These are phyloP conservation scores for Platycheirus albimanus DNA, from an alignment of 2,888 invertebrate genomes.

Conservation along the genomic window DNA sequence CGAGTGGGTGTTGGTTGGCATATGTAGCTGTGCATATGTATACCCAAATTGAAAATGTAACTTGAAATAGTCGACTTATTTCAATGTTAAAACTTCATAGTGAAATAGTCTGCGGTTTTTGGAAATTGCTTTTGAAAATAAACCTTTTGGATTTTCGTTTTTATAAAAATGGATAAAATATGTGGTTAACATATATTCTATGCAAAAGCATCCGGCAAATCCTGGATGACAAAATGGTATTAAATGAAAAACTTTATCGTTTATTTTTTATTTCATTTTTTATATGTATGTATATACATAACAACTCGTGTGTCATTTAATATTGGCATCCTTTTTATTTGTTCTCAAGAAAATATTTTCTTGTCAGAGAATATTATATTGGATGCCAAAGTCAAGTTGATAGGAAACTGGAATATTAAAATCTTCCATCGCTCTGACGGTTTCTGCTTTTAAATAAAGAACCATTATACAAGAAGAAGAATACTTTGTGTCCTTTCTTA, in stretches of 20 bases:
- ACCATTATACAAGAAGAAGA: constrained; percentile 21
- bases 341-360: constrained; percentile 34
- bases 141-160: neutral
- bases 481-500: constrained; percentile 19
- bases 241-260: constrained; percentile 7
- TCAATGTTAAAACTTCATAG: constrained; percentile 8
- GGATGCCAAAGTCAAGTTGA: constrained; percentile 60
- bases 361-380: constrained; percentile 42
- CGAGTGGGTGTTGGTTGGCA: neutral
- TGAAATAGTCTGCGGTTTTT: neutral
- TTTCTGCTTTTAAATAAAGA: constrained; percentile 18
- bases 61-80: constrained; percentile 20
- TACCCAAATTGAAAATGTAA: constrained; percentile 6
- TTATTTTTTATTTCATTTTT: neutral
- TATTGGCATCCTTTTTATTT: constrained; percentile 19
- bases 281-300: neutral
- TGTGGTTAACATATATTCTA: neutral
- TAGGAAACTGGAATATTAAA: constrained; percentile 38
- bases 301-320: neutral
- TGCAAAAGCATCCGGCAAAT: neutral
- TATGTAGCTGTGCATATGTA: neutral
- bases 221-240: constrained; percentile 15
- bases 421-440: constrained; percentile 19
- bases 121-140: constrained; percentile 3
- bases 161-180: neutral